Percentiles rank a stretch among this genome's conserved stretches.
Evolutionary conservation across 1,140 invertebrate species (phyloP).

Genomic region (Zaprionus africanus): DNA sequence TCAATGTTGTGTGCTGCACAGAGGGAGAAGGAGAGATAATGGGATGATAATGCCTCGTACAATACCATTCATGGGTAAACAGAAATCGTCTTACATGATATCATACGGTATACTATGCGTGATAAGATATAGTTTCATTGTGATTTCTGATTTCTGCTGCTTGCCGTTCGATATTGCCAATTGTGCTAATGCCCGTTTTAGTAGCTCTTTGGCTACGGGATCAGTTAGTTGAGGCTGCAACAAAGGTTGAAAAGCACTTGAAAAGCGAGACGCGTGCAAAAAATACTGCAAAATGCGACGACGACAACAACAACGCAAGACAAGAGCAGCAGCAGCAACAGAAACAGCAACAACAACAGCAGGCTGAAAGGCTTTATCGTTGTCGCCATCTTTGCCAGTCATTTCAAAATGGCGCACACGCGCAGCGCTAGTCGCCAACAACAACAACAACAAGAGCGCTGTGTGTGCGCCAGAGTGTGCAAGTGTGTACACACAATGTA

Average conservation of each 20-base stretch:
- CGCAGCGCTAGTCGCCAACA: slow-evolving; percentile 26
- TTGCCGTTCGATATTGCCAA: slow-evolving; percentile 21
- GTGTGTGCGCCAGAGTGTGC: not conserved
- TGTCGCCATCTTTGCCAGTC: slow-evolving; percentile 49
- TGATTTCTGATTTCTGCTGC: slow-evolving; percentile 28
- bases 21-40: slow-evolving; percentile 53
- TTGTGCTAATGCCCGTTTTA: slow-evolving; percentile 39
- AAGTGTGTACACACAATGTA: slow-evolving; percentile 18
- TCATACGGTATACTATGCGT: slow-evolving; percentile 45
- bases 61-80: slow-evolving; percentile 25
- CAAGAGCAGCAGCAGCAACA: slow-evolving; percentile 11
- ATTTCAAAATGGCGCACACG: slow-evolving; percentile 59
- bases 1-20: slow-evolving; percentile 51
- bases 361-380: slow-evolving; percentile 46
- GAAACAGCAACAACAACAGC: not conserved
- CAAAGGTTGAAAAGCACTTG: not conserved
- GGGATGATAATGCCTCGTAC: slow-evolving; percentile 60
- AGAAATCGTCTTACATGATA: slow-evolving; percentile 67
- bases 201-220: slow-evolving; percentile 42
- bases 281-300: slow-evolving; percentile 1
- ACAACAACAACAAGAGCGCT: slow-evolving; percentile 22
- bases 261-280: slow-evolving; percentile 2
- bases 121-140: slow-evolving; percentile 71
- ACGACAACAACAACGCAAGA: not conserved
- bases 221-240: slow-evolving; percentile 45